phyloP scores from a whole-genome alignment of 2,888 invertebrate species.

The Proisotoma minuta region DNA sequence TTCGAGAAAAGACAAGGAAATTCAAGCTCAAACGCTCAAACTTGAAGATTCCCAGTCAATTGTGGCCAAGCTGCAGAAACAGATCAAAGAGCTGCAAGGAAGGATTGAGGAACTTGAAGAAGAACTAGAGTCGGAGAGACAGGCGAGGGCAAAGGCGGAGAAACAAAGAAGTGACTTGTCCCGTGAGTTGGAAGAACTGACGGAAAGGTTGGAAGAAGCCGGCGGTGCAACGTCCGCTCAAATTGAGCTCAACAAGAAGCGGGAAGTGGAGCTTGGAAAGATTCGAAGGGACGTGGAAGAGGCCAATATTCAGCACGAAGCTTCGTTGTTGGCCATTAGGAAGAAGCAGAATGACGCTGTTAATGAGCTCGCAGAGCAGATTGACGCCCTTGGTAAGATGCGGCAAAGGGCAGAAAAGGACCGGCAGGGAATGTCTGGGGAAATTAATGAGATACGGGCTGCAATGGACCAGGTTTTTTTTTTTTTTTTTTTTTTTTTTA shows the following conservation, averaged over 20 bases:
- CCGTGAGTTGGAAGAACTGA: constrained; percentile 92
- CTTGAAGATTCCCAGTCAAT: constrained; percentile 98
- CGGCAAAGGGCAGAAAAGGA: constrained; percentile 98
- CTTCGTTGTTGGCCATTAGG: constrained; percentile 89
- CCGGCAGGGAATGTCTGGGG: constrained; percentile 93
- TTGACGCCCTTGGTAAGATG: constrained; percentile 98
- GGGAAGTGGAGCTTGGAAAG: constrained; percentile 97
- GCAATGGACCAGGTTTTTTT: constrained; percentile 92
- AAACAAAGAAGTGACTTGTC: constrained; percentile 96
- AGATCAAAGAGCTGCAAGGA: constrained; percentile 97
- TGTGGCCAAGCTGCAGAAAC: constrained; percentile 95
- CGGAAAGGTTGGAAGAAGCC: constrained; percentile 95
- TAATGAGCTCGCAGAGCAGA: constrained; percentile 98
- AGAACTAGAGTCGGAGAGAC: constrained; percentile 98
- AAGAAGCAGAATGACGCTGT: constrained; percentile 99
- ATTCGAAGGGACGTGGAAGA: constrained; percentile 97
- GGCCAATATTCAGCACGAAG: constrained; percentile 97
- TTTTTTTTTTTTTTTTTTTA: too few relatives aligned
- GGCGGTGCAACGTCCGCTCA: constrained; percentile 95
- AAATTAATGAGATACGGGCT: constrained; percentile 95
- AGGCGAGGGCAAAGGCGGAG: constrained; percentile 71
- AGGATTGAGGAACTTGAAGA: constrained; percentile 99
- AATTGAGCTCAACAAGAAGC: constrained; percentile 96
- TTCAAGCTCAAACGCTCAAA: constrained; percentile 89
- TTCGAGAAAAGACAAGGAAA: constrained; percentile 98